phyloP scores from a whole-genome alignment of 1,140 invertebrate genomes.

The Drosophila grimshawi region DNA sequence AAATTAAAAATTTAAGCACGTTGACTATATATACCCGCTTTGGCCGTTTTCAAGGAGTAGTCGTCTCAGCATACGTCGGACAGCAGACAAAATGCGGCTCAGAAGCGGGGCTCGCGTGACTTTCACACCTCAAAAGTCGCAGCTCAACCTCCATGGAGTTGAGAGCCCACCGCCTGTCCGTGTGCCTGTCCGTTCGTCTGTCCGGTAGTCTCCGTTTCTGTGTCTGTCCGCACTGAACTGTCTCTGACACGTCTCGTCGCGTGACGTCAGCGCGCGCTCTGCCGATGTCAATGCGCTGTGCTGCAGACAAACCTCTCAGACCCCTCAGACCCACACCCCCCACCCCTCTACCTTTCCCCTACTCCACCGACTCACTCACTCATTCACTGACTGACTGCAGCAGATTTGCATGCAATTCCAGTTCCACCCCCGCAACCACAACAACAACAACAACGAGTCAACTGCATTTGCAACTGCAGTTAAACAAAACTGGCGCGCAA shows the following conservation, averaged over 20 bases:
- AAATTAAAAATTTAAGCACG: too few relatives aligned
- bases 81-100: conserved; percentile 3
- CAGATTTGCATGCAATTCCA: conserved; percentile 33
- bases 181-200: conserved; percentile 2
- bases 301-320: conserved; percentile 15
- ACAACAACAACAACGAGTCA: conserved; percentile 19
- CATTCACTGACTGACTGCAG: conserved; percentile 27
- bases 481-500: conserved; percentile 40
- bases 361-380: not conserved
- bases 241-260: conserved; percentile 17
- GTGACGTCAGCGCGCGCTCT: conserved; percentile 40
- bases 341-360: conserved; percentile 5
- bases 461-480: conserved; percentile 21
- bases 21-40: not conserved
- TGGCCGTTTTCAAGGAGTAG: not conserved
- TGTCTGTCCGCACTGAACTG: not conserved
- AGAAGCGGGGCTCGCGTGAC: conserved; percentile 50
- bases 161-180: conserved; percentile 19
- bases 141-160: conserved; percentile 38
- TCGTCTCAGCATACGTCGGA: not conserved
- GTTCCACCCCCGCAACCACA: conserved; percentile 10
- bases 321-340: too few relatives aligned
- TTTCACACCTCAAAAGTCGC: conserved; percentile 63
- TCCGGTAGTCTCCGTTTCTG: not conserved
- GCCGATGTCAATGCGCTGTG: conserved; percentile 46